Base-by-base conservation (phyloP, 2,113 vertebrate species). In the Hipposideros armiger region DNA sequence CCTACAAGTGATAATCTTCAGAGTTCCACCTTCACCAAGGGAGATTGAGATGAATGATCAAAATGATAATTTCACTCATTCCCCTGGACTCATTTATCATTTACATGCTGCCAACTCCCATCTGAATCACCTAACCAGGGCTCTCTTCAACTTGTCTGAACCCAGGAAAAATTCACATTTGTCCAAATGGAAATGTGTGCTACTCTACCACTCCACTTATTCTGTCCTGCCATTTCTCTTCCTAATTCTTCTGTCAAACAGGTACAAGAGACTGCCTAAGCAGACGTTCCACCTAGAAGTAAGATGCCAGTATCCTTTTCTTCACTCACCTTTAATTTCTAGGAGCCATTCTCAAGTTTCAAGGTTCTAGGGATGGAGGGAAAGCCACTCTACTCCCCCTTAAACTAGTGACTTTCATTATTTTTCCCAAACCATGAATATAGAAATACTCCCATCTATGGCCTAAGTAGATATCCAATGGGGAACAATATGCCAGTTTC, bases 381-480 rank as follows among this genome's bases (percentile, higher is more conserved):
- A 89, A 83, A 86, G 50, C 7, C 40, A 80, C n/a, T 85, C 67
- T 88, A 52, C 9, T 87, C 11, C 19, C 42, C 54, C 50, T 56
- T 83, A 87, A 45, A 91, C 32, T 42, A 94, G 95, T 36, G 54
- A 90, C 24, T 95, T 36, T 28, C 92, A 13, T 81, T 69, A 81
- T 58, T 94, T 77, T 77, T 95, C 74, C 24, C 74, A 17, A 88
- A 36, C 24, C 15, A 81, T 8, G 24, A 90, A 72, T 5, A 66
- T 24, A 14, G 47, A 64, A 70, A 93, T 52, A 78, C 78, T 36
- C 4, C n/a, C n/a, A 91, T 32, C 22, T 40, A 60, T 20, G 22
- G 15, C 14, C 9, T 50, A 93, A 70, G 40, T 42, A 91, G 45
- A 87, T 82, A 56, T 19, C 45, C 52, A 58, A 36, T n/a, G 10